Percentiles rank a stretch among this genome's conserved stretches.
phyloP scores from a whole-genome alignment of 2,888 invertebrate genomes.

The Geophilus truncorum region DNA sequence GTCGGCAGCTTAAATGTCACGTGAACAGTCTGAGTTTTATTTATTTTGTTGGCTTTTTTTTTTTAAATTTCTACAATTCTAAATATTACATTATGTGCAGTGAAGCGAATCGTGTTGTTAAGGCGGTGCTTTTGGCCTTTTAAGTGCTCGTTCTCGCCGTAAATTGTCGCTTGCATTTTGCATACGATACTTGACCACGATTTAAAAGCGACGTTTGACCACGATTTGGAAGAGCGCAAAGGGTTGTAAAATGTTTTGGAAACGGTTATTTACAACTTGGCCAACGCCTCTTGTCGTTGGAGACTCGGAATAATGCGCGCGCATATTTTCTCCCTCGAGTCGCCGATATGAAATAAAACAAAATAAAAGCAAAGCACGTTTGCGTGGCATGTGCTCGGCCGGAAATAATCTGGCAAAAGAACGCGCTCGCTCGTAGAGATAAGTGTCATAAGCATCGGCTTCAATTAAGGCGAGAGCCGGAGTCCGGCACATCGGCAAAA shows the following conservation, averaged over 20 bases:
- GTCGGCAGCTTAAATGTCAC: neutral
- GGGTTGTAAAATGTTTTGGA: too few relatives aligned
- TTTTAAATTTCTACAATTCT: neutral
- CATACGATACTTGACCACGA: neutral
- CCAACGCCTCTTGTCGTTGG: neutral
- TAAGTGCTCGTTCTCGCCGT: neutral
- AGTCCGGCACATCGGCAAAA: neutral
- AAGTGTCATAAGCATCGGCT: constrained; percentile 21
- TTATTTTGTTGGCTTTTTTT: neutral
- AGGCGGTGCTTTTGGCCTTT: neutral
- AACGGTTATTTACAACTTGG: neutral
- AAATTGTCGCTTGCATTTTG: neutral
- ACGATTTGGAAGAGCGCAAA: neutral
- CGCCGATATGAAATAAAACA: neutral
- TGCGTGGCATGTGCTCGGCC: constrained; percentile 20
- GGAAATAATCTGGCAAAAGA: constrained; percentile 15
- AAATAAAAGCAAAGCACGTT: neutral
- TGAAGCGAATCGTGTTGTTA: neutral
- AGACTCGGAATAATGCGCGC: too few relatives aligned
- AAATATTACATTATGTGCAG: neutral
- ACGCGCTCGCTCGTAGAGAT: constrained; percentile 11
- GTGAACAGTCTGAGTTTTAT: neutral
- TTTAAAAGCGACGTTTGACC: neutral
- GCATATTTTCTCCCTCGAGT: neutral
- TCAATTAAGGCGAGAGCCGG: neutral